Conservation (phyloP, 2,888 invertebrate genomes). For the Epinotia brunnichana region DNA sequence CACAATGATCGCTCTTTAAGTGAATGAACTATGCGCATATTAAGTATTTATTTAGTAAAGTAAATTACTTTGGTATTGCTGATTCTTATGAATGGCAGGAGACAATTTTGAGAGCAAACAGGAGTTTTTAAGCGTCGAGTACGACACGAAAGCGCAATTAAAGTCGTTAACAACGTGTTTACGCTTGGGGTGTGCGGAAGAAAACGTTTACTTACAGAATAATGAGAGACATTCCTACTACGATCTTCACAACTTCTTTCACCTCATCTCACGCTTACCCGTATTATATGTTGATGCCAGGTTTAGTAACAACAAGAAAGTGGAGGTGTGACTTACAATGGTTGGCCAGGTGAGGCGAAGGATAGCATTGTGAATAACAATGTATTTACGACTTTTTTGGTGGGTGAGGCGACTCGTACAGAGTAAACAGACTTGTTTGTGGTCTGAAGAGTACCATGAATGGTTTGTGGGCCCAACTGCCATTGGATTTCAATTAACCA, state of each 20-base stretch:
- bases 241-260: background rate
- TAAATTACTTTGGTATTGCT: constrained; percentile 59
- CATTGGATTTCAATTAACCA: constrained; percentile 36
- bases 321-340: background rate
- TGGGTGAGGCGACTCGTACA: constrained; percentile 15
- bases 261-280: background rate
- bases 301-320: background rate
- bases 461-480: constrained; percentile 27
- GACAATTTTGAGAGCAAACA: constrained; percentile 23
- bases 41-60: constrained; percentile 61
- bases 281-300: background rate
- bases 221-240: background rate
- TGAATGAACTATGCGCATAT: constrained; percentile 75
- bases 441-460: constrained; percentile 31
- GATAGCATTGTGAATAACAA: background rate
- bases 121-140: constrained; percentile 34
- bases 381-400: constrained; percentile 24
- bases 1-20: constrained; percentile 70
- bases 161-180: constrained; percentile 42
- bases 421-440: constrained; percentile 43
- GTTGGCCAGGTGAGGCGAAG: background rate
- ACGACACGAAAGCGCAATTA: constrained; percentile 47
- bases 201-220: background rate
- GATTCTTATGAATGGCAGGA: constrained; percentile 31
- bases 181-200: constrained; percentile 17